Conservation (phyloP, 2,888 invertebrate species). For the Eupithecia centaureata region DNA sequence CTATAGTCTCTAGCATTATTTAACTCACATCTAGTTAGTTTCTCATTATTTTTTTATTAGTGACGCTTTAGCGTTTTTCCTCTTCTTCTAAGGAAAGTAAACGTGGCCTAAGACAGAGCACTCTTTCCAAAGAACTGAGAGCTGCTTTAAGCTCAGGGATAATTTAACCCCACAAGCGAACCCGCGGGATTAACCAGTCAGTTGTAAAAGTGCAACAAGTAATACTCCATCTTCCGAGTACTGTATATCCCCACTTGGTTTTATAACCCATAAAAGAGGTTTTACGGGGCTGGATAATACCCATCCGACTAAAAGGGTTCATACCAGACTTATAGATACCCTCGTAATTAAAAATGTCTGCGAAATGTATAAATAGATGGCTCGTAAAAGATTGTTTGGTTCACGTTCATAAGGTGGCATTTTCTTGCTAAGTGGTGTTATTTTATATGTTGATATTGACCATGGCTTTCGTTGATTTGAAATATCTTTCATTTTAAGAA, state of each 20-base stretch:
- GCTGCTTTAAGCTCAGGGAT: background rate
- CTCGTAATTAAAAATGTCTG: slow-evolving; percentile 75
- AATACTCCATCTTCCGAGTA: slow-evolving; percentile 70
- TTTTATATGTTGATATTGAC: background rate
- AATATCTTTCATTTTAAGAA: no score
- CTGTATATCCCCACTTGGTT: slow-evolving; percentile 79
- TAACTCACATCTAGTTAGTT: background rate
- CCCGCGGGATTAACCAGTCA: background rate
- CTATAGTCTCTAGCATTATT: background rate
- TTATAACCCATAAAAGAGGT: slow-evolving; percentile 77
- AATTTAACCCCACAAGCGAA: background rate
- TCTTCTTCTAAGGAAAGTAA: background rate
- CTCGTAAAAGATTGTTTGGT: slow-evolving; percentile 4
- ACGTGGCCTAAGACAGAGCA: background rate
- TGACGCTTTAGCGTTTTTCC: background rate
- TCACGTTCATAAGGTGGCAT: background rate
- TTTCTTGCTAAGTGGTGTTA: slow-evolving; percentile 2
- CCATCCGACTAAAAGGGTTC: slow-evolving; percentile 82
- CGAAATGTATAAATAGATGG: slow-evolving; percentile 36
- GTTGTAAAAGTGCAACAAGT: slow-evolving; percentile 83
- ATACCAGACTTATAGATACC: slow-evolving; percentile 56
- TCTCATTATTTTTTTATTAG: background rate
- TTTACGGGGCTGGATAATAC: slow-evolving; percentile 80
- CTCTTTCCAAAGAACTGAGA: background rate
- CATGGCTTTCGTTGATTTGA: no score